Base-by-base conservation (phyloP, 2,113 vertebrate genomes). In the Phrynocephalus versicolor region DNA sequence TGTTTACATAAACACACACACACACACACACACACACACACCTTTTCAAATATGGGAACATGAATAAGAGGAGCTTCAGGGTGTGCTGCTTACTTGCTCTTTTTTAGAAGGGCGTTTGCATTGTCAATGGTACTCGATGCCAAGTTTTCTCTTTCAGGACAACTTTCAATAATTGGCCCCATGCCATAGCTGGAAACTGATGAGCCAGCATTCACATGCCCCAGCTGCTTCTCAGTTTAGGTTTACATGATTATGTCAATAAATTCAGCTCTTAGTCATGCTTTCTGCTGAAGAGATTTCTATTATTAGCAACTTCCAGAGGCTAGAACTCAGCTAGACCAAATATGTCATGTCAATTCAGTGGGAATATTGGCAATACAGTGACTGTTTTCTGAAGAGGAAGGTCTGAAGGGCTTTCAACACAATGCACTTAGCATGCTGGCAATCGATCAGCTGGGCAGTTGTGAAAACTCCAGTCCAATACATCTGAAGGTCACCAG, bases 101-200 rank as follows among this genome's bases (percentile, higher is more conserved):
- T 94, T 94, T 94, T 94, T 94, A 86, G 93, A 90, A 93, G 69
- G 78, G 88, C 85, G 88, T 74, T 88, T 87, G 85, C 87, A 80
- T 77, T 88, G 64, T 88, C 85, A 55, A 79, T 81, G 71, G 85
- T 74, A 84, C 76, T 84, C 14, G 62, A 77, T 89, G 84, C 85
- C 88, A 93, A 89, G 78, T 83, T 85, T 88, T 88, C 86, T 83
- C 92, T 67, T 87, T 82, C 90, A 88, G 93, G 86, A 85, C 89
- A 90, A 75, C 85, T 85, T 85, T 89, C 90, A 85, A 92, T 92
- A 88, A 85, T 39, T 92, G 89, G 86, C 90, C 81, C 64, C 0
- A 25, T 69, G 79, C 91, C 90, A 90, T 73, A 91, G 85, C 82
- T 83, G 86, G 89, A 94, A 95, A 91, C 79, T 85, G 88, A 95